Base-by-base conservation (phyloP, 1,140 invertebrate species). In the Bombus pyrosoma region DNA sequence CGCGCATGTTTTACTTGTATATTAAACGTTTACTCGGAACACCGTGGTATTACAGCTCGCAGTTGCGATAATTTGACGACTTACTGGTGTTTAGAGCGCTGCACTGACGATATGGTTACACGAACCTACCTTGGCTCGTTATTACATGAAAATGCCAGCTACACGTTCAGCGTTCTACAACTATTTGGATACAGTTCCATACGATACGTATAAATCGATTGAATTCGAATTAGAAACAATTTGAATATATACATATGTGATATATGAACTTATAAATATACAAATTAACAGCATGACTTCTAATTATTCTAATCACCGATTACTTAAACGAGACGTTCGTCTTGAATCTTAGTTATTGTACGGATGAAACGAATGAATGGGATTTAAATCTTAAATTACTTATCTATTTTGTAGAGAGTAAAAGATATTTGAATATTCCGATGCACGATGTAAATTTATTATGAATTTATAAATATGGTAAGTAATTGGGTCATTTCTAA, bases 1-100 rank as follows among this genome's bases (percentile, higher is more conserved):
- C 41, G n/a, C 41, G 39, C 39, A 47, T 73, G 41, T 74, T 62
- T 39, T 28, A 37, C 53, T 73, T 72, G 25, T 62, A 34, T 34
- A 28, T 43, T 59, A 43, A 75, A 74, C 57, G 69, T 74, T 82
- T 37, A 37, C 81, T 59, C 34, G 37, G 3, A 39, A 62, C 32
- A 39, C 22, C n/a, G 12, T 39, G 53, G 39, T 43, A 64, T 82
- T 66, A 75, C 72, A 25, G 28, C 8, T 34, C 22, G n/a, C n/a
- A 22, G 34, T 15, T 43, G 57, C 81, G 71, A 82, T 82, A 47
- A 82, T 66, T 66, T 37, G 43, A 47, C 32, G 41, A 64, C 41
- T 82, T 53, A 13, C 32, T 13, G 59, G 37, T 66, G 41, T 75
- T 74, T 74, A 34, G 28, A 69, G 37, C 37, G 22, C 34, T 37